Base-by-base conservation (phyloP, 2,797 vertebrate genomes). In the Centropyge bicolor region DNA sequence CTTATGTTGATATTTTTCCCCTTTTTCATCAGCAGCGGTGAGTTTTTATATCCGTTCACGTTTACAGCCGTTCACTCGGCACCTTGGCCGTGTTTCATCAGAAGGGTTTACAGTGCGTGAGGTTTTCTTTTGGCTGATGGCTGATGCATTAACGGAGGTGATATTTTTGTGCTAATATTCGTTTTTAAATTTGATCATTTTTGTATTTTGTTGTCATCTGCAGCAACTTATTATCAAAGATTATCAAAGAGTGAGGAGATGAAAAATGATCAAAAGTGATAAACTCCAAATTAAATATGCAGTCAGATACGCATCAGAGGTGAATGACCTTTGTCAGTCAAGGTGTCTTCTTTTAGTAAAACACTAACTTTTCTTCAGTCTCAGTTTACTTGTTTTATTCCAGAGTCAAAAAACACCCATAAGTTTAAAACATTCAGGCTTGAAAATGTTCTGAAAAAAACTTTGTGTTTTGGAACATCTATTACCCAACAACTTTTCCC, bases 401-500 rank as follows among this genome's bases (percentile, higher is more conserved):
- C 22, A 31, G 52, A 8, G 14, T 31, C 48, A 57, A 48, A 62
- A 5, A 16, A 9, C 12, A 43, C 3, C 6, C 12, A 3, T 35
- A 3, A 17, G 1, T 57, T 40, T n/a, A 19, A 38, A 51, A 40
- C 13, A 12, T 1, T 0, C 3, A 38, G 35, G 12, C 17, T 5
- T 46, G 6, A 11, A 57, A 19, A n/a, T 20, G 10, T 31, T 35
- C 11, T 13, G 56, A 59, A 35, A 55, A 36, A 20, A n/a, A n/a
- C n/a, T n/a, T n/a, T n/a, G 9, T 10, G 9, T 35, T 56, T 31
- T 14, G 24, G 19, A 36, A 55, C 10, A 13, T 19, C 8, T 56
- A 20, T 14, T 0, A 10, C n/a, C 24, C 1, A 13, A 12, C 27
- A 8, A 22, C 31, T 40, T 13, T 20, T 7, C 1, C 6, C 0